A percentile compares a stretch with the other conserved stretches of the same genome.
Evolutionary conservation across 2,888 invertebrate genomes (phyloP).

Genomic region (Aspidapion aeneum): DNA sequence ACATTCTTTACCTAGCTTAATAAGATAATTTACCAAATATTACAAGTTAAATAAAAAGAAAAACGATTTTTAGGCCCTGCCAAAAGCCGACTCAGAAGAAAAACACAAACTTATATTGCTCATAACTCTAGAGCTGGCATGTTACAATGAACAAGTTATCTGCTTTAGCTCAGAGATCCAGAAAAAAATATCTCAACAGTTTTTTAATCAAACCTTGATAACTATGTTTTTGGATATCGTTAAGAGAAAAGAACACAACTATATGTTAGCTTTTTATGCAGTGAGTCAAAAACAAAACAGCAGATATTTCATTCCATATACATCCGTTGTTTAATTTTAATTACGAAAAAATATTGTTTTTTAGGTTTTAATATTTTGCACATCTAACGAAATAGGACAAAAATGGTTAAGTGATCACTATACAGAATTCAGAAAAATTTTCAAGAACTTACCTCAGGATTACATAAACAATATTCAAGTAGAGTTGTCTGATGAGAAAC

Average conservation of each 20-base stretch:
- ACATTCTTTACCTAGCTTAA: too few species aligned
- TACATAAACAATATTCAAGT: slow-evolving; percentile 23
- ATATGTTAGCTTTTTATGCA: slow-evolving; percentile 18
- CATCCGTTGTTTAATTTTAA: too few species aligned
- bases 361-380: slow-evolving; percentile 16
- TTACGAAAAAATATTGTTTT: too few species aligned
- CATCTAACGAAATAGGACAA: slow-evolving; percentile 21
- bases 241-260: slow-evolving; percentile 20
- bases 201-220: slow-evolving; percentile 22
- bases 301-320: too few species aligned
- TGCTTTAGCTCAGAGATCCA: slow-evolving; percentile 23
- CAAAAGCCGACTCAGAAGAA: neutral
- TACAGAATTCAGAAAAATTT: slow-evolving; percentile 29
- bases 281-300: too few species aligned
- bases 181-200: slow-evolving; percentile 20
- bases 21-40: too few species aligned
- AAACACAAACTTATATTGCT: neutral
- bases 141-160: slow-evolving; percentile 28
- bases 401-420: slow-evolving; percentile 37
- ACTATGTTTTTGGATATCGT: slow-evolving; percentile 29
- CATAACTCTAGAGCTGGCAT: slow-evolving; percentile 22
- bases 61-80: neutral
- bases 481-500: slow-evolving; percentile 25
- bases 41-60: too few species aligned
- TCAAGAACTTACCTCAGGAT: slow-evolving; percentile 28